phyloP scores from a whole-genome alignment of 2,888 invertebrate species.

The Opisthograptis luteolata region DNA sequence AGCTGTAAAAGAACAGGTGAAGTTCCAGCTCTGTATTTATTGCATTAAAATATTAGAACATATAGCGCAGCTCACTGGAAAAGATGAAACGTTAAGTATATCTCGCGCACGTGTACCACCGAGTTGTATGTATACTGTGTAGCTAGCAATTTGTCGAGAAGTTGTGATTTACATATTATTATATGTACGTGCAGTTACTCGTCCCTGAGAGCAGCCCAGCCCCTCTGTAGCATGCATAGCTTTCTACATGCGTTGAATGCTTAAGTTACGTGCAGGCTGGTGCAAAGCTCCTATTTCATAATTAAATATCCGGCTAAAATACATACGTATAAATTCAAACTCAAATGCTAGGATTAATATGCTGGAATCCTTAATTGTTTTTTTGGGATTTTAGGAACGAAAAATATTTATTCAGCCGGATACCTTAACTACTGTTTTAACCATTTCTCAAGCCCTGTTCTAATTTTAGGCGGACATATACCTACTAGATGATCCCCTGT shows the following conservation, averaged over 20 bases:
- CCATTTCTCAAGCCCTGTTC: neutral
- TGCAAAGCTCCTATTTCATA: neutral
- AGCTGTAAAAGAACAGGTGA: no score
- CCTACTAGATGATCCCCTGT: constrained; percentile 90
- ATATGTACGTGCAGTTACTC: neutral
- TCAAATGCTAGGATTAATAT: no score
- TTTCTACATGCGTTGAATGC: neutral
- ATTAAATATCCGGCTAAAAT: neutral
- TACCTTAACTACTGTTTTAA: no score
- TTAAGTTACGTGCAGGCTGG: constrained; percentile 1
- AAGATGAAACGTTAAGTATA: neutral
- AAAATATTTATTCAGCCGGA: no score
- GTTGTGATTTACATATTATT: constrained; percentile 4
- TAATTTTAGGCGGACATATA: constrained; percentile 88
- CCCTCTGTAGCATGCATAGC: neutral
- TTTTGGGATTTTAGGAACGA: no score
- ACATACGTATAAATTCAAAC: no score
- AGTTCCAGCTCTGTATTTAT: no score
- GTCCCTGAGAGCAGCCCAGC: neutral
- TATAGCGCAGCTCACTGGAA: neutral
- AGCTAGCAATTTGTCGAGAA: constrained; percentile 12
- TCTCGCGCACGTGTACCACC: neutral
- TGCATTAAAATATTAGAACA: no score
- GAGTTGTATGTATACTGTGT: no score
- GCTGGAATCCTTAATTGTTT: no score